These are phyloP conservation scores for Aviceda subcristata DNA, from an alignment of 2,113 vertebrate species.

Conservation along the genomic window DNA sequence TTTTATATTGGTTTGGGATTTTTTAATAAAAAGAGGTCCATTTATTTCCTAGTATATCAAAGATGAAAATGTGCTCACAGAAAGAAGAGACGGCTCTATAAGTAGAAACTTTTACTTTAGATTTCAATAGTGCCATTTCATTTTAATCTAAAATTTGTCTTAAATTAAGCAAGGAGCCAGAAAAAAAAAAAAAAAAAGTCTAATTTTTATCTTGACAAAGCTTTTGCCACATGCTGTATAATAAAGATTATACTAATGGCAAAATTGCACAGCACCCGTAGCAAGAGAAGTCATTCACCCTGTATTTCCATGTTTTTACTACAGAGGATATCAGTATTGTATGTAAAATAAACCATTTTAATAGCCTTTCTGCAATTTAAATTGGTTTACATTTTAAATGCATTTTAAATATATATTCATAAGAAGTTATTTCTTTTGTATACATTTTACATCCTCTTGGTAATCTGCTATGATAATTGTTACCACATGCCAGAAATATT, in stretches of 20 bases:
- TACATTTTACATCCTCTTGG: neutral
- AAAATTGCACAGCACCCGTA: neutral
- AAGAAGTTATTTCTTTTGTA: neutral
- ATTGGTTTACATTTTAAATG: neutral
- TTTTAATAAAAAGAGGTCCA: constrained; percentile 39
- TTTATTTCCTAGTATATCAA: constrained; percentile 3
- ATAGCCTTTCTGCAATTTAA: neutral
- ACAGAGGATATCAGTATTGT: neutral
- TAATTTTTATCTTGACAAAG: neutral
- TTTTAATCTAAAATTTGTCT: neutral
- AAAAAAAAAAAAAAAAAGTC: neutral
- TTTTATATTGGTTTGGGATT: constrained; percentile 4
- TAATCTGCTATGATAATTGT: neutral
- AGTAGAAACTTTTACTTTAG: neutral
- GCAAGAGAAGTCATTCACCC: neutral
- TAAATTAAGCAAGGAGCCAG: neutral
- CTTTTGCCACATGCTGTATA: neutral
- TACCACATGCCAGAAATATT: neutral
- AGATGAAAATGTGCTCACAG: neutral
- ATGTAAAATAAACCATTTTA: neutral
- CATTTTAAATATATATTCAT: neutral
- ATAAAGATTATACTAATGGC: neutral
- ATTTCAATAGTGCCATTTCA: neutral
- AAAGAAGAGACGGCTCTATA: neutral
- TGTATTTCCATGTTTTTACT: neutral